A percentile compares a stretch with the other conserved stretches of the same genome.
These are phyloP conservation scores for Corythoichthys intestinalis DNA, from an alignment of 2,113 vertebrate genomes.

Conservation along the genomic window DNA sequence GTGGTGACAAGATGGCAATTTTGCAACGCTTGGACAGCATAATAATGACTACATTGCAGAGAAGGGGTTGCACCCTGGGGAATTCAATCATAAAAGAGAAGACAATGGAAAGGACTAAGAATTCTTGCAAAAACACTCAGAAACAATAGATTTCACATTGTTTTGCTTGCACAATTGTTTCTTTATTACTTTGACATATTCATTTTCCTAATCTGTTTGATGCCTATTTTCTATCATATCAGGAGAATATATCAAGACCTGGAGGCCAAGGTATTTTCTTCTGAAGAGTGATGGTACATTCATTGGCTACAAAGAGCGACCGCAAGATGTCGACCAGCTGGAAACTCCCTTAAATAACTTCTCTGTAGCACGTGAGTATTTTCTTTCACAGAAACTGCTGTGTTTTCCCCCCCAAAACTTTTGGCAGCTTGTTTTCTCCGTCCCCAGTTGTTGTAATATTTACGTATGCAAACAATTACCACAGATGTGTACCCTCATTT, in stretches of 20 bases:
- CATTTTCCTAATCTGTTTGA: neutral
- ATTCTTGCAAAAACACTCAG: neutral
- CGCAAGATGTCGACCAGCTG: slow-evolving; percentile 90
- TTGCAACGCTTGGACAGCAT: slow-evolving; percentile 29
- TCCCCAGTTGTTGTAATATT: slow-evolving; percentile 13
- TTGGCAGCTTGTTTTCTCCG: slow-evolving; percentile 32
- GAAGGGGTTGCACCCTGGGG: slow-evolving; percentile 13
- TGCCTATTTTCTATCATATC: slow-evolving; percentile 31
- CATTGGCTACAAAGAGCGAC: slow-evolving; percentile 95
- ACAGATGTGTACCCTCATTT: neutral
- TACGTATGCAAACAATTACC: neutral
- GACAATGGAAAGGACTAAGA: neutral
- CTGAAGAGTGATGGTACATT: slow-evolving; percentile 94
- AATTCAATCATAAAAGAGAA: slow-evolving; percentile 14
- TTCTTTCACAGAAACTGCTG: slow-evolving; percentile 40
- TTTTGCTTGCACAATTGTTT: neutral
- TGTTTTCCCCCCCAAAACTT: slow-evolving; percentile 31
- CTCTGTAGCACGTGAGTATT: slow-evolving; percentile 93
- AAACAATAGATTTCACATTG: neutral
- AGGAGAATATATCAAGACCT: slow-evolving; percentile 98
- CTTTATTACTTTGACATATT: neutral
- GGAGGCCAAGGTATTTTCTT: slow-evolving; percentile 94
- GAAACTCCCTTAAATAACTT: slow-evolving; percentile 98
- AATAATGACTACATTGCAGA: slow-evolving; percentile 35
- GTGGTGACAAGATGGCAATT: slow-evolving; percentile 45